phyloP scores from a whole-genome alignment of 2,797 vertebrate genomes.

The Pachyuromys duprasi region DNA sequence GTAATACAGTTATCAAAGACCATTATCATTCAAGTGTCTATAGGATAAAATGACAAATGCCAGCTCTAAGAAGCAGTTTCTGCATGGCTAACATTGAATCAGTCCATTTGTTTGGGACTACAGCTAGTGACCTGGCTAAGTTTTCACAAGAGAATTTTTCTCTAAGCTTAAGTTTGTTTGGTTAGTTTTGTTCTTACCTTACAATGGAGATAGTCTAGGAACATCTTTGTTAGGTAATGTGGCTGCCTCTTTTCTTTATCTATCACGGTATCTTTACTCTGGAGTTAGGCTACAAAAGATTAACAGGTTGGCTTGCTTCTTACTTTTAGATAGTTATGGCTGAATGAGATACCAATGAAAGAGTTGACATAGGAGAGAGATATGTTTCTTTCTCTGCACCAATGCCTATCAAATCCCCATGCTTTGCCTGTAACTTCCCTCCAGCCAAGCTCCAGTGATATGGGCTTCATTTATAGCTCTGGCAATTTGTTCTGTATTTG shows the following conservation, averaged over 20 bases:
- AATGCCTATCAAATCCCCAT: neutral
- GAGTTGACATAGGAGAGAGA: neutral
- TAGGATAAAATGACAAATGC: neutral
- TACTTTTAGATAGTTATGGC: neutral
- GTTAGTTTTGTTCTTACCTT: neutral
- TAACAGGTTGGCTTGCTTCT: neutral
- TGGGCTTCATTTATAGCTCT: neutral
- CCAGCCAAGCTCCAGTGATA: neutral
- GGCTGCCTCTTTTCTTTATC: neutral
- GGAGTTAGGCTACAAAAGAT: neutral
- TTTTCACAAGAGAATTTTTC: neutral
- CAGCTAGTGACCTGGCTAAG: neutral
- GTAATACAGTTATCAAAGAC: neutral
- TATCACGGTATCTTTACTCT: neutral
- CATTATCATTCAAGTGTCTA: neutral
- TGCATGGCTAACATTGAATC: neutral
- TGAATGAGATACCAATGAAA: neutral
- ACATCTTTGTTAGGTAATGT: neutral
- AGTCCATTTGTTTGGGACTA: neutral
- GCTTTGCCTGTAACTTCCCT: neutral
- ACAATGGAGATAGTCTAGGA: neutral
- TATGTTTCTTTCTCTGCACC: neutral
- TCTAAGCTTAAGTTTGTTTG: neutral
- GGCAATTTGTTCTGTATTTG: neutral
- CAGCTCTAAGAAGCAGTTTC: neutral